phyloP scores from a whole-genome alignment of 2,888 invertebrate genomes.

The Coremacera marginata region DNA sequence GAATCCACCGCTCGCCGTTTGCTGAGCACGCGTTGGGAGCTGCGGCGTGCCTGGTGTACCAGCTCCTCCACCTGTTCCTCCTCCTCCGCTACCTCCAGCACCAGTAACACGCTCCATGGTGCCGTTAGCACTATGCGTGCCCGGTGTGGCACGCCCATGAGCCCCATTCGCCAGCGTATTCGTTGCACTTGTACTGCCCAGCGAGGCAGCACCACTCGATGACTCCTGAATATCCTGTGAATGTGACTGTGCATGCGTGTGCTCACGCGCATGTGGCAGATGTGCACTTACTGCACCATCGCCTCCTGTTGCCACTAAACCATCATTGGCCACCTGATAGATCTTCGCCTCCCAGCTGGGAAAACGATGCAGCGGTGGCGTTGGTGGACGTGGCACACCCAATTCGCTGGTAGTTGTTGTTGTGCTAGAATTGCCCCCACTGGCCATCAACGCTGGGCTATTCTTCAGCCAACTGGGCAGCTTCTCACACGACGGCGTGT shows the following conservation, averaged over 20 bases:
- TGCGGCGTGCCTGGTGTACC: slow-evolving; percentile 63
- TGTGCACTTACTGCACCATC: slow-evolving; percentile 64
- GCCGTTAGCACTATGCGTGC: slow-evolving; percentile 43
- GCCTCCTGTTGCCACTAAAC: slow-evolving; percentile 58
- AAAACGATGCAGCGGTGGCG: slow-evolving; percentile 91
- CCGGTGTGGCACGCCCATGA: slow-evolving; percentile 50
- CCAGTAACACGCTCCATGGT: slow-evolving; percentile 49
- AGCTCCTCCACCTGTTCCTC: slow-evolving; percentile 41
- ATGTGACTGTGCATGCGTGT: slow-evolving; percentile 27
- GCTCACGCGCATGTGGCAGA: slow-evolving; percentile 51
- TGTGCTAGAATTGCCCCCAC: slow-evolving; percentile 73
- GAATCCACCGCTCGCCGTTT: slow-evolving; percentile 79
- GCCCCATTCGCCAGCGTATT: slow-evolving; percentile 56
- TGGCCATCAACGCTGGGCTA: slow-evolving; percentile 69
- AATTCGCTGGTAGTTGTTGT: slow-evolving; percentile 67
- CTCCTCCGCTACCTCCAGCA: slow-evolving; percentile 58
- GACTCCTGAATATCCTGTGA: slow-evolving; percentile 52
- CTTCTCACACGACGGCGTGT: slow-evolving; percentile 88
- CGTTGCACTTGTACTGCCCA: slow-evolving; percentile 49
- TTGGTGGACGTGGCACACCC: slow-evolving; percentile 77
- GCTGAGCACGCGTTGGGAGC: slow-evolving; percentile 66
- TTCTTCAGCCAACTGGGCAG: slow-evolving; percentile 73
- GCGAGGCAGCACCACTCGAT: slow-evolving; percentile 47
- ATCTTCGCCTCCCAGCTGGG: slow-evolving; percentile 97
- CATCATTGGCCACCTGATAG: slow-evolving; percentile 84